A percentile compares a stretch with the other conserved stretches of the same genome.
phyloP scores from a whole-genome alignment of 2,113 vertebrate species.

The Corythoichthys intestinalis region DNA sequence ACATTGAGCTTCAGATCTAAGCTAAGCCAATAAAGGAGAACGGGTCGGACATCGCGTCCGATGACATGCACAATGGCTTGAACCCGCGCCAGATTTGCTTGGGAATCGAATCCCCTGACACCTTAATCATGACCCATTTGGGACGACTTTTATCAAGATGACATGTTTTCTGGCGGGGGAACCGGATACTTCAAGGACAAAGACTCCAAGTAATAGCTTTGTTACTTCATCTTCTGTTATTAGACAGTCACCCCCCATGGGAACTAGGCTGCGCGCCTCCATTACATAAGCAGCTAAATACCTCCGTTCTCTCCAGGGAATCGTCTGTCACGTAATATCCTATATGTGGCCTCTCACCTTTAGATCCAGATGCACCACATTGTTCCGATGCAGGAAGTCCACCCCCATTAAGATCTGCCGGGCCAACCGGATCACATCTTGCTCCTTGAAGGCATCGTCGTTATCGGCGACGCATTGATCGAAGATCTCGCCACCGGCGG shows the following conservation, averaged over 20 bases:
- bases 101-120: conserved; percentile 1
- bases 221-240: conserved; percentile 18
- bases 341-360: conserved; percentile 72
- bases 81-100: conserved; percentile 4
- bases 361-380: conserved; percentile 90
- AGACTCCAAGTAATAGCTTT: background rate
- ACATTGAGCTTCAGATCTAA: conserved; percentile 27
- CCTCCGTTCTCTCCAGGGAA: conserved; percentile 12
- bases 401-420: conserved; percentile 88
- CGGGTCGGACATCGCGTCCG: conserved; percentile 7
- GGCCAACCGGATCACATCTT: conserved; percentile 86
- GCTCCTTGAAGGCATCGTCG: conserved; percentile 92
- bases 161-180: background rate
- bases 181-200: background rate
- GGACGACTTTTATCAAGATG: conserved; percentile 2
- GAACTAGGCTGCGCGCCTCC: conserved; percentile 19
- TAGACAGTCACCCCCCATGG: conserved; percentile 12
- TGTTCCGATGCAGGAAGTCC: conserved; percentile 83
- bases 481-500: conserved; percentile 95
- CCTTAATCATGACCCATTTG: background rate
- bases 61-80: conserved; percentile 5
- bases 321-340: background rate
- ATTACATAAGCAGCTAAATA: conserved; percentile 41
- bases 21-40: conserved; percentile 34
- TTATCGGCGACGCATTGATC: conserved; percentile 89